Conservation (phyloP, 2,888 invertebrate species). For the Stegana nigrithorax region DNA sequence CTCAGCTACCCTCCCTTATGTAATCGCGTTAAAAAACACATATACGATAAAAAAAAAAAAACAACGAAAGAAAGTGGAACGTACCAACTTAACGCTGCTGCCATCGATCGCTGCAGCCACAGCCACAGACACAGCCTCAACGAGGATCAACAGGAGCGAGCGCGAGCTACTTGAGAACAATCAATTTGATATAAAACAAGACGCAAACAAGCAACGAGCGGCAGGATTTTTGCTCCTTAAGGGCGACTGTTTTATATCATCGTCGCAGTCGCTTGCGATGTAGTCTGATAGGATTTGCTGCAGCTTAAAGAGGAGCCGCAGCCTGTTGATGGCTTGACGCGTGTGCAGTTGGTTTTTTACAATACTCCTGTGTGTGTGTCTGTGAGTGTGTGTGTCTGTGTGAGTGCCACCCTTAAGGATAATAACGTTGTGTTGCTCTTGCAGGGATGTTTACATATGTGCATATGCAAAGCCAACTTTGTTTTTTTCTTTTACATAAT, state of each 20-base stretch:
- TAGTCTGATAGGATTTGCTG: slow-evolving; percentile 10
- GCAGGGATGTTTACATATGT: slow-evolving; percentile 37
- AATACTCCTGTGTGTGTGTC: slow-evolving; percentile 45
- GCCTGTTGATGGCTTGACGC: slow-evolving; percentile 35
- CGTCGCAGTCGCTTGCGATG: neutral
- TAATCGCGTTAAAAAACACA: slow-evolving; percentile 2
- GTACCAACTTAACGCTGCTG: no score
- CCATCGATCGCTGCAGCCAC: no score
- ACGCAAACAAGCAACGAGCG: neutral
- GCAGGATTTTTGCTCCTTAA: neutral
- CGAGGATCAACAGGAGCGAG: neutral
- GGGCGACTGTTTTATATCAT: neutral
- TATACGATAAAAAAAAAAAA: neutral
- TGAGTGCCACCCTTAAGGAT: slow-evolving; percentile 9
- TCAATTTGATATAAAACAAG: slow-evolving; percentile 51
- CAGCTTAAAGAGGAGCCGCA: neutral
- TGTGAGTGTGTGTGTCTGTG: neutral
- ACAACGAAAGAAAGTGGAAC: no score
- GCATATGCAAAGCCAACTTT: slow-evolving; percentile 23
- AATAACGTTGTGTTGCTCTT: neutral
- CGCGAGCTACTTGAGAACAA: slow-evolving; percentile 25
- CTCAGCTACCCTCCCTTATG: neutral
- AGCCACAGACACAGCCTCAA: neutral
- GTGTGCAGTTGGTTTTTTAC: slow-evolving; percentile 24
- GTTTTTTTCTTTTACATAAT: neutral